Percentiles rank a stretch among this genome's conserved stretches.
Evolutionary conservation across 2,888 invertebrate genomes (phyloP).

Genomic region (Nemoura dubitans): DNA sequence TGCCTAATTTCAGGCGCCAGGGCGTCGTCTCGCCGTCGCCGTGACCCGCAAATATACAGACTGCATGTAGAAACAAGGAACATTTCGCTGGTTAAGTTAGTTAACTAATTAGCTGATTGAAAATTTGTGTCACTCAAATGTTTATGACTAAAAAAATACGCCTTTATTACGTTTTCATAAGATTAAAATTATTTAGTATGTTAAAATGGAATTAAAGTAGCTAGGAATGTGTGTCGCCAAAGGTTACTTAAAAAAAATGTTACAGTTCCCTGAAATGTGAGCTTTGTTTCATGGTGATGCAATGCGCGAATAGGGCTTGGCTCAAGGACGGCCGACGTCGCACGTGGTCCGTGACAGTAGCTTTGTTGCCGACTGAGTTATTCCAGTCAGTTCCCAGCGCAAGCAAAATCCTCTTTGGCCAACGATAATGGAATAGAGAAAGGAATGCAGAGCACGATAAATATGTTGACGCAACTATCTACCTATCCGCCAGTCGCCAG

Average conservation of each 20-base stretch:
- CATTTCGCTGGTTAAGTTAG: background rate
- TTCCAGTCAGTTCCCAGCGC: background rate
- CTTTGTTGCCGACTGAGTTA: background rate
- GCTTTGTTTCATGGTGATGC: background rate
- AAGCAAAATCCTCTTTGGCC: background rate
- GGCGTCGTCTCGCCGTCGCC: background rate
- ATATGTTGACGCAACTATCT: constrained; percentile 7
- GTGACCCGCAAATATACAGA: background rate
- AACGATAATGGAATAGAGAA: constrained; percentile 7
- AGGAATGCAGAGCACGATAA: background rate
- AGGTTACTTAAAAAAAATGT: background rate
- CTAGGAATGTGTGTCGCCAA: background rate
- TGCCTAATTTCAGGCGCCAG: background rate
- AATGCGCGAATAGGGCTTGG: background rate
- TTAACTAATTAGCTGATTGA: background rate
- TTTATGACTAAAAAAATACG: too few relatives aligned
- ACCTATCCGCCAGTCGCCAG: background rate
- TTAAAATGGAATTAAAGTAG: background rate
- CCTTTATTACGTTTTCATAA: too few relatives aligned
- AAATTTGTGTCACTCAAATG: background rate
- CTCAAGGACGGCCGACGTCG: background rate
- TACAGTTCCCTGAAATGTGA: background rate
- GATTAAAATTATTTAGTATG: too few relatives aligned
- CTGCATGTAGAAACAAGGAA: background rate
- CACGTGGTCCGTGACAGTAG: background rate